Evolutionary conservation across 2,113 vertebrate genomes (phyloP), one percentile per base, ranked within the genome.

Genomic region (Columba janthina): DNA sequence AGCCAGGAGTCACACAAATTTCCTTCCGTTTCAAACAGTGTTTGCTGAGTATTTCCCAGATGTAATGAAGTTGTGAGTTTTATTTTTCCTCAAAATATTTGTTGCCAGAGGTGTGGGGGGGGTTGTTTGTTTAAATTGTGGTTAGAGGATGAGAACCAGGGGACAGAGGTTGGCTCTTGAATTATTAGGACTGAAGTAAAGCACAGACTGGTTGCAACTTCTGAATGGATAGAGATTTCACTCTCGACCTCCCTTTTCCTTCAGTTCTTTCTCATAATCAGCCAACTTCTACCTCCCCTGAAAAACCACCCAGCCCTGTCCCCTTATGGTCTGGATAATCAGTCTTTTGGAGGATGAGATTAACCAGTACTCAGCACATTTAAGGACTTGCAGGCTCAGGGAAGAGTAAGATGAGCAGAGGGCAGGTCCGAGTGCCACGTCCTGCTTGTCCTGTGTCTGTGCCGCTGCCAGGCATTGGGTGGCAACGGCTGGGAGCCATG

Each of bases 381-480:
- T 85, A 28, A 48, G 31, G 36, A 36, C 36, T 24, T 40, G 32
- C 19, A 65, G 10, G n/a, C 19, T 71, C 24, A 46, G 78, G 26
- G 44, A 32, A 36, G 12, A 67, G 42, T 28, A 13, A 48, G 24
- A 75, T 50, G 50, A 71, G 61, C 69, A 44, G 42, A 42, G 44
- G 36, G 40, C 42, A 61, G 31, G 8, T 42, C 54, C 1, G 0
- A 0, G 1, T 32, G 29, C 58, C 44, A 10, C 34, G 16, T 79
- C 70, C 40, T 24, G 31, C 26, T 34, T 13, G 13, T 40, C 36
- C 31, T 25, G 15, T 31, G 1, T 11, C 44, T 34, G 29, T 69
- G 36, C 48, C 0, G 0, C 36, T 54, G 31, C 36, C 6, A 5
- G 1, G 1, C 12, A 12, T 40, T 0, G 3, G 21, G 18, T 48